Conservation (phyloP, 1,140 invertebrate species). For the Ostrea denselamellosa region DNA sequence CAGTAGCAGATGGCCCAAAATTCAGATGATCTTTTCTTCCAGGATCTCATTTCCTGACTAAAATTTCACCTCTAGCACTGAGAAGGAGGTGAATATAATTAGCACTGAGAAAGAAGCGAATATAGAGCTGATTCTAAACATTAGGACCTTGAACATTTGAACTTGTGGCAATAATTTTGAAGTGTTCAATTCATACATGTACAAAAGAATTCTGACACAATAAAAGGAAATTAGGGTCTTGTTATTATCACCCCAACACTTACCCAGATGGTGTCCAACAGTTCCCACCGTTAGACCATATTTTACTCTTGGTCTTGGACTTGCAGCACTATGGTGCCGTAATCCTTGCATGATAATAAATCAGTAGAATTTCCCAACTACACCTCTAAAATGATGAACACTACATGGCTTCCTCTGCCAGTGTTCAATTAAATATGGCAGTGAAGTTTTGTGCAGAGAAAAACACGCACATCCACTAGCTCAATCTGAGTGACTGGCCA, state of each 20-base stretch:
- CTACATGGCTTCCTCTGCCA: constrained; percentile 10
- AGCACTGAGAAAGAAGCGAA: background rate
- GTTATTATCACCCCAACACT: background rate
- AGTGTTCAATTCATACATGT: constrained; percentile 18
- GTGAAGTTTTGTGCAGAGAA: constrained; percentile 37
- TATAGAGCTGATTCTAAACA: background rate
- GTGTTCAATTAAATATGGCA: constrained; percentile 14
- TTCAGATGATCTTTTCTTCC: background rate
- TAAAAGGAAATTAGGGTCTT: background rate
- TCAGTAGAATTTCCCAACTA: background rate
- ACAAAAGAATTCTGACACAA: constrained; percentile 3
- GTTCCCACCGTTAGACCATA: constrained; percentile 43
- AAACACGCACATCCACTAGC: constrained; percentile 13
- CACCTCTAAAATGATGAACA: constrained; percentile 21
- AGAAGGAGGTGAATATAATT: background rate
- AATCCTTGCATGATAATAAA: constrained; percentile 43
- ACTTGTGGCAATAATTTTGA: background rate
- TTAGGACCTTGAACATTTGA: constrained; percentile 22
- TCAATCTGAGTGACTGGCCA: constrained; percentile 12
- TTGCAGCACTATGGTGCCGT: constrained; percentile 26
- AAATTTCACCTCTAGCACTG: background rate
- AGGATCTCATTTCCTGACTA: constrained; percentile 18
- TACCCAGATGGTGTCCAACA: constrained; percentile 36
- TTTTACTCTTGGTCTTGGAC: constrained; percentile 11
- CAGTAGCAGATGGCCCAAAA: constrained; percentile 11